Base-by-base conservation (phyloP, 1,140 invertebrate genomes). In the Drosophila bipectinata region DNA sequence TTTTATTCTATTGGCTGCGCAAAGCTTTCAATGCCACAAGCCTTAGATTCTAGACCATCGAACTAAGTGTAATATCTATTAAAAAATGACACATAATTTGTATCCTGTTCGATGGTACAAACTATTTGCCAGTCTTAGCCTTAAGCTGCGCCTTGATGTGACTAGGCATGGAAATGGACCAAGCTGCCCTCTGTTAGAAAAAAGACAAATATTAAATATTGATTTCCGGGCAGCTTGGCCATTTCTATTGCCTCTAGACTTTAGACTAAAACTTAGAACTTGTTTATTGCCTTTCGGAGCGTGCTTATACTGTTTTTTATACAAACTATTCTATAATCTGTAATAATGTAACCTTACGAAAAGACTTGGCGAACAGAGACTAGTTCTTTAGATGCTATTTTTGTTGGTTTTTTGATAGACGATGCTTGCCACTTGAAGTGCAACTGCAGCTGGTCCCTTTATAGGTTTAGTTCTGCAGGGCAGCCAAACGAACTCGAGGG, bases 1-100 rank as follows among this genome's bases (percentile, higher is more conserved):
- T 74, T 71, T 18, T 64, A 74, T 82, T 75, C 59, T 44, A 6
- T 61, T 73, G 73, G 69, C 72, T 82, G 78, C 74, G 60, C 72
- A 52, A 77, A 45, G 77, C 77, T 74, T 79, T 69, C 47, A 56
- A 71, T 57, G 56, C 51, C 74, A 72, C 39, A 52, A 71, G 73
- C 59, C 72, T 79, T 76, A 80, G 52, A 67, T 45, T 66, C 63
- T 67, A 67, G 47, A 60, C 55, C 54, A 60, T 51, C 56, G 67
- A 72, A 30, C 30, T 44, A 44, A 15, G 10, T 8, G 41, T 7
- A 12, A 18, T 44, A 9, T 48, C 28, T 52, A 51, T 28, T 28
- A 34, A 30, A 21, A 21, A 3, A 21, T 21, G 57, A 51, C 71
- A 73, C 49, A 44, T 56, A 53, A 32, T 72, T 63, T 73, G 52